Evolutionary conservation across 1,140 invertebrate species (phyloP), one percentile per base, ranked within the genome.

Genomic region (Drosophila pruinosa): DNA sequence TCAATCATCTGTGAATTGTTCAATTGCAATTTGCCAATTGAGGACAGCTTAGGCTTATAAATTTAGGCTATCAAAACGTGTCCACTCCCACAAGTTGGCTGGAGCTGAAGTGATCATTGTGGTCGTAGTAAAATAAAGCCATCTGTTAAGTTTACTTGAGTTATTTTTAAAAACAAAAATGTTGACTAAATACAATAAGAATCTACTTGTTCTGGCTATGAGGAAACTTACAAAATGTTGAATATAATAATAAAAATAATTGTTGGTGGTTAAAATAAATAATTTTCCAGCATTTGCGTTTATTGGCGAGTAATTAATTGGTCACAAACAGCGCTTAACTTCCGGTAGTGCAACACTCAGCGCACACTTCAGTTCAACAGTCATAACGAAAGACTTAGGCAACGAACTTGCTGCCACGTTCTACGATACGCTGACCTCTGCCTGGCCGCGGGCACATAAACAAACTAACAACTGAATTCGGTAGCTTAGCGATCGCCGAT

Each of bases 331-430:
- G 15, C 38, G 22, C 28, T 58, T 34, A 41, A 75, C 78, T 88
- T 86, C 82, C 81, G 81, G 78, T 47, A 65, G 67, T 62, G 73
- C 62, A 58, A 43, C 53, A 52, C 28, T 24, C 34, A 38, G 39
- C 28, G 19, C 52, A 31, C 59, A 59, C 41, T 68, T 59, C 45
- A 50, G 38, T 26, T 50, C 12, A 17, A 53, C 39, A 39, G 22
- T 31, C 71, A 74, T 47, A 78, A 72, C 82, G 70, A 86, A 86
- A 82, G 82, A 86, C 75, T 86, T 88, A 78, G 59, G 75, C 78
- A 88, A 70, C 82, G 61, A 86, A 86, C 82, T 88, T 70, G 74
- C 34, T 53, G 41, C 26, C 39, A 14, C 2, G 24, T 63, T 62
- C 39, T 28, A 50, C 14, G 31, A 34, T 26, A 22, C 53, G 47